Base-by-base conservation (phyloP, 2,888 invertebrate species). In the Norana najaformis region DNA sequence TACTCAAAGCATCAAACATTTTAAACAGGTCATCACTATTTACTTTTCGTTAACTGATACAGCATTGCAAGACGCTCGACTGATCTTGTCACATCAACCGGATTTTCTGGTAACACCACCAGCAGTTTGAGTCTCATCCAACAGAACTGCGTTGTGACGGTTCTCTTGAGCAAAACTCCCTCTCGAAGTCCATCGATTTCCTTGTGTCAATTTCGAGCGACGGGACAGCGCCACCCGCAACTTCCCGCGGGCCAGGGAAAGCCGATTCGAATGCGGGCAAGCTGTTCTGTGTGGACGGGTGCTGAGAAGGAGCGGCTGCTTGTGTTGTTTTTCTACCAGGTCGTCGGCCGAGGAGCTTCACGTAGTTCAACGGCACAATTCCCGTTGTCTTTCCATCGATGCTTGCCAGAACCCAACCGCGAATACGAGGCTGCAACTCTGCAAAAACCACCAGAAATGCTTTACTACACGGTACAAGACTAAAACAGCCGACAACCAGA, bases 371-470 rank as follows among this genome's bases (percentile, higher is more conserved):
- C 18, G 96, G 96, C 89, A 96, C 95, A 4, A 96, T 93, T 16
- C 96, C 96, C 38, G 94, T 94, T 90, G 94, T 94, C 89, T 94
- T 93, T 88, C 96, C 95, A 93, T 96, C 96, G 16, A 95, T 94
- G 91, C 95, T 94, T 0, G 95, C 96, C 90, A 96, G 92, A 18
- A 96, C 94, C 96, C 96, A 96, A 69, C 94, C 96, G 91, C 95
- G 94, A 16, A 96, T 93, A 91, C 95, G 94, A 8, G 96, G 96
- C 95, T 99, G 98, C 38, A 97, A 95, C 92, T 97, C 96, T 94
- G 96, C 96, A 0, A 41, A 85, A 90, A 47, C 34, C 88, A 88
- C 4, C n/a, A 30, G 47, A 36, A 37, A 36, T 85, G 30, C 36
- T 23, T 53, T 53, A 23, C n/a, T n/a, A n/a, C n/a, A n/a, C n/a